Evolutionary conservation across 2,113 vertebrate genomes (phyloP), one percentile per base, ranked within the genome.

Genomic region (Pipa parva): DNA sequence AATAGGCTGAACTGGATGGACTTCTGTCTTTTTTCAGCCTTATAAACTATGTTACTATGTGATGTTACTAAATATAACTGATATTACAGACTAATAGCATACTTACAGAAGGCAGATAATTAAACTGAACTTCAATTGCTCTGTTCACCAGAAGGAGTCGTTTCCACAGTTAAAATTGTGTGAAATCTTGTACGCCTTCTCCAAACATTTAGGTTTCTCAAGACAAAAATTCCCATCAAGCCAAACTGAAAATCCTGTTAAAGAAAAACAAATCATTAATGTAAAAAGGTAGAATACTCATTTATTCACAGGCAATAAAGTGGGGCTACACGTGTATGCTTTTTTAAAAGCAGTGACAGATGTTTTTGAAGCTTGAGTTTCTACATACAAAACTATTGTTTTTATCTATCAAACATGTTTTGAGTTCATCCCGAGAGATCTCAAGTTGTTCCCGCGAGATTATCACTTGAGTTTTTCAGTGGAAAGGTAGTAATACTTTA

Each of bases 81-180:
- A 86, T 76, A 74, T 73, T 59, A 75, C 87, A 87, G 80, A 86
- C 80, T 84, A 84, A 87, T 86, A 79, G 78, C 72, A 59, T 87
- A 85, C 89, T 87, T 89, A 82, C 81, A 83, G 79, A 87, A 83
- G 78, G 81, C 79, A 79, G 83, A 85, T 89, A 83, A 89, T 89
- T 89, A 89, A 86, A 83, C 79, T 68, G 78, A 78, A 70, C 73
- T 87, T 81, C 84, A 87, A 79, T 90, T 83, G 84, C 79, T 84
- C 85, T 85, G 78, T 84, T 90, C 84, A 84, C 85, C 82, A 82
- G 81, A 87, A 86, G 83, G 85, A 87, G 83, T 75, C 79, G 79
- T 86, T 90, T 89, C 84, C 82, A 83, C 77, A 77, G 77, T 75
- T 83, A 87, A 83, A 79, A 81, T 65, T 72, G 76, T 71, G 73